Evolutionary conservation across 2,113 vertebrate species (phyloP), one percentile per base, ranked within the genome.

Genomic region (Ivindomyrus marchei): DNA sequence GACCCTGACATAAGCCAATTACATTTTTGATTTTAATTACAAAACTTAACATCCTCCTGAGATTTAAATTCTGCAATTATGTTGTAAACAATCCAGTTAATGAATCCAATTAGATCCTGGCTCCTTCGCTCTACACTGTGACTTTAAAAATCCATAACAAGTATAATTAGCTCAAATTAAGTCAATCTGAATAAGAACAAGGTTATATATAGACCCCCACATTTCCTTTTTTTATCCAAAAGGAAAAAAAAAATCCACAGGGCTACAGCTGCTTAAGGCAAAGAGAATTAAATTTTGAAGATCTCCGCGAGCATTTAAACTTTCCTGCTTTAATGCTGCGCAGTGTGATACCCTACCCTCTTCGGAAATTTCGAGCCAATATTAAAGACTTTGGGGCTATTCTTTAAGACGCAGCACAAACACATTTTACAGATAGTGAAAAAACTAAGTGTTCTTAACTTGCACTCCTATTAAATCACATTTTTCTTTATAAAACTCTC

Each of bases 401-500:
- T 21, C 46, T 87, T 87, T 87, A 52, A 53, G 27, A 52, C 50
- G 17, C n/a, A 21, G 83, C 83, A 85, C 45, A 85, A 45, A 85
- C 83, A 85, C 45, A 85, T 87, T 53, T 53, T 53, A 87, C 50
- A 87, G 27, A 87, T 87, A 53, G 13, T 56, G 31, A 87, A 87
- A 87, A 87, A 53, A 52, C 11, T 45, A 87, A 53, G 13, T 52
- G 49, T 87, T 87, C 46, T 50, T 87, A 52, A 87, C 85, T 87
- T 52, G 24, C 9, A 17, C 45, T 50, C 47, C 80, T 84, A 85
- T 85, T 85, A 85, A 85, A 85, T 85, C 83, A n/a, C 83, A 85
- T 85, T 85, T 85, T 85, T 47, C 83, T 47, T 85, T 47, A 85
- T 85, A 85, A 85, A 85, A 85, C 39, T 85, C 83, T 85, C 36